Conservation (phyloP, 1,140 invertebrate genomes). For the Papilio polyxenes region DNA sequence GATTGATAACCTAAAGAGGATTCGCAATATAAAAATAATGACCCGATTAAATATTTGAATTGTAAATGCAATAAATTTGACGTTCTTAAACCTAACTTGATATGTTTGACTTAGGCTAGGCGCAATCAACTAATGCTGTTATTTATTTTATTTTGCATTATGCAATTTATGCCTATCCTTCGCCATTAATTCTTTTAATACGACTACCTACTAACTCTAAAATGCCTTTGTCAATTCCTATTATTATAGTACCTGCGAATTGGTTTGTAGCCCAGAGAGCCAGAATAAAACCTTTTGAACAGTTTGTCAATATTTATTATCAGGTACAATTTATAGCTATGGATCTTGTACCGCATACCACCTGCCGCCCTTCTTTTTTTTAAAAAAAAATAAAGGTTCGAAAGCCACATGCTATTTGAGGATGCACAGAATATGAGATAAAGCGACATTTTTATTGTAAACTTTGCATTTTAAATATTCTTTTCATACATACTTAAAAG, state of each 20-base stretch:
- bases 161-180: too few species aligned
- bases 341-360: background rate
- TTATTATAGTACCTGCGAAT: background rate
- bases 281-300: background rate
- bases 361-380: background rate
- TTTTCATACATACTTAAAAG: background rate
- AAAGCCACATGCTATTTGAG: conserved; percentile 9
- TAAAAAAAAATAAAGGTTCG: background rate
- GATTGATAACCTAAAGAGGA: background rate
- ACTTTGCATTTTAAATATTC: background rate
- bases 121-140: too few species aligned
- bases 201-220: background rate
- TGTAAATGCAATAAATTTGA: background rate
- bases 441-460: background rate
- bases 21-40: background rate
- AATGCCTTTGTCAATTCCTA: background rate
- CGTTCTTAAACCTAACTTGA: too few species aligned
- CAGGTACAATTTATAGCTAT: background rate
- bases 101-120: too few species aligned
- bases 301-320: background rate
- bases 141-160: too few species aligned
- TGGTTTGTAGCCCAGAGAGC: background rate
- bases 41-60: background rate
- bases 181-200: background rate
- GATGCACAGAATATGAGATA: background rate